Conservation (phyloP, 2,888 invertebrate genomes). For the Caenorhabditis sulstoni region DNA sequence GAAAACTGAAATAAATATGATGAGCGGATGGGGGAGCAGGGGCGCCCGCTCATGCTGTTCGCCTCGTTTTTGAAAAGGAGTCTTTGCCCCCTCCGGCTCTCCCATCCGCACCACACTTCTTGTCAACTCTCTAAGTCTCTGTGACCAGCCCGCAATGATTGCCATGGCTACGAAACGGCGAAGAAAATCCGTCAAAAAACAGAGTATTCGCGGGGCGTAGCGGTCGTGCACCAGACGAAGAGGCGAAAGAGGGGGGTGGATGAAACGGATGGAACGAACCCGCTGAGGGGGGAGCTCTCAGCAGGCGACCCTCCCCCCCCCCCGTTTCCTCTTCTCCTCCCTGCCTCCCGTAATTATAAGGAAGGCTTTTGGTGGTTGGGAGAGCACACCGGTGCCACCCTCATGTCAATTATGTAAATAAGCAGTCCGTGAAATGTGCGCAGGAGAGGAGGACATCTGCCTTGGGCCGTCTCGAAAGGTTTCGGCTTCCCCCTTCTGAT, state of each 20-base stretch:
- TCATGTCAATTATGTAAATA: slow-evolving; percentile 55
- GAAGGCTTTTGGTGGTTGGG: slow-evolving; percentile 8
- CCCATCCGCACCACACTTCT: background rate
- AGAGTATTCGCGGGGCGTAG: background rate
- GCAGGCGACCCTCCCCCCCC: background rate
- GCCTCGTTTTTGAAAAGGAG: background rate
- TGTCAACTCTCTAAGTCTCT: background rate
- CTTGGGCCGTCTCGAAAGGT: slow-evolving; percentile 5
- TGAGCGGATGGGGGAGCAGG: slow-evolving; percentile 7
- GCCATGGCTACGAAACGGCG: slow-evolving; percentile 45
- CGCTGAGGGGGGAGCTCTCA: background rate
- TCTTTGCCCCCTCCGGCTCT: background rate
- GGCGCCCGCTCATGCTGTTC: background rate
- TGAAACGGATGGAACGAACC: slow-evolving; percentile 10
- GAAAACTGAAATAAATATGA: slow-evolving; percentile 45
- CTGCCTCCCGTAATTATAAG: slow-evolving; percentile 38
- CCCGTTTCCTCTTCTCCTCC: no score
- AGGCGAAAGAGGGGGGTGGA: no score
- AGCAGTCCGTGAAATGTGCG: slow-evolving; percentile 39
- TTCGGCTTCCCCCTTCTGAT: no score
- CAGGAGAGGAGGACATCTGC: slow-evolving; percentile 34
- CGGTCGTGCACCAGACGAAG: no score
- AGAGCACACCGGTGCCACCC: slow-evolving; percentile 23
- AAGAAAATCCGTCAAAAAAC: slow-evolving; percentile 29
- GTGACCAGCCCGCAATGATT: slow-evolving; percentile 17